Conservation (phyloP, 92 coral and sea anemone genomes). For the Diadumene lineata region DNA sequence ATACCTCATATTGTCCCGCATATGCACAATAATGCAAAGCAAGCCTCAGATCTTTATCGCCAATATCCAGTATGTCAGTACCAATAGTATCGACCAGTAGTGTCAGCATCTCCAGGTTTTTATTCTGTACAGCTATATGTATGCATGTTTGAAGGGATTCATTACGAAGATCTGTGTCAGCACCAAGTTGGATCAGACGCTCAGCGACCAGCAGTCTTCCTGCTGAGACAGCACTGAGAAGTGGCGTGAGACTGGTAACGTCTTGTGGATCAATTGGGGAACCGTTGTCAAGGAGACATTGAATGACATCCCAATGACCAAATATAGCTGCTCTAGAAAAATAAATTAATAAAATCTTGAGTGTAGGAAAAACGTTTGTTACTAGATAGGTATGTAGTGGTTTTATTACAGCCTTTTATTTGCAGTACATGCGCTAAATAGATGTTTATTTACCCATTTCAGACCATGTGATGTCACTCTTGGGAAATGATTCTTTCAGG, state of each 20-base stretch:
- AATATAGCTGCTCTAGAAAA: slow-evolving; percentile 59
- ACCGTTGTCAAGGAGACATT: slow-evolving; percentile 43
- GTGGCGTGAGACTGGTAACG: slow-evolving; percentile 46
- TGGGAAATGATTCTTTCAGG: too few relatives aligned
- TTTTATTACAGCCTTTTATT: too few relatives aligned
- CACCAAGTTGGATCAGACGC: slow-evolving; percentile 55
- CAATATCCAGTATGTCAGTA: slow-evolving; percentile 32
- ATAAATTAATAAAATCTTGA: too few relatives aligned
- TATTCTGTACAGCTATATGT: slow-evolving; percentile 61
- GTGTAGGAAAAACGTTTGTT: too few relatives aligned
- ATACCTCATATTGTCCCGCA: slow-evolving; percentile 49
- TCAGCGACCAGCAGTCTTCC: slow-evolving; percentile 52
- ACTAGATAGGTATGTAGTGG: too few relatives aligned
- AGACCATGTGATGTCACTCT: too few relatives aligned
- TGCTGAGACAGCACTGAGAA: slow-evolving; percentile 49
- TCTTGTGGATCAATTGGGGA: slow-evolving; percentile 55
- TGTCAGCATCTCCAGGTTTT: slow-evolving; percentile 53
- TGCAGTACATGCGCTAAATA: too few relatives aligned
- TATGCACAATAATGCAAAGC: slow-evolving; percentile 64
- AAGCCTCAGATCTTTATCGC: slow-evolving; percentile 62
- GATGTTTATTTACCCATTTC: too few relatives aligned
- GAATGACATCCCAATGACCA: slow-evolving; percentile 44
- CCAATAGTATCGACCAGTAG: slow-evolving; percentile 46
- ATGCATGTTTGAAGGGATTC: slow-evolving; percentile 61
- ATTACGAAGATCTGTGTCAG: slow-evolving; percentile 52